These are phyloP conservation scores for Ochropleura plecta DNA, from an alignment of 2,888 invertebrate species.

Conservation along the genomic window DNA sequence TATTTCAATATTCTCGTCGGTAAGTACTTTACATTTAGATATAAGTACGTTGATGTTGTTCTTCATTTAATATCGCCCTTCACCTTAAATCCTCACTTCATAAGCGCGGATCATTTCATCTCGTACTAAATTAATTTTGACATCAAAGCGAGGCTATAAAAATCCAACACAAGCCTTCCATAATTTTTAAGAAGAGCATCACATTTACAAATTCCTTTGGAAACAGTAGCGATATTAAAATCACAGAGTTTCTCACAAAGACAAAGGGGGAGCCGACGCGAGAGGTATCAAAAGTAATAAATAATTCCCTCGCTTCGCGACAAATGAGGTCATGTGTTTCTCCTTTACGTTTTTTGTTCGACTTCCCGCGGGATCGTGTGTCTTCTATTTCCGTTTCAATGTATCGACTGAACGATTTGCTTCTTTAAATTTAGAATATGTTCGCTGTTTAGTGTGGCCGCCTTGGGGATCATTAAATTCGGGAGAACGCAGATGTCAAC, in stretches of 20 bases:
- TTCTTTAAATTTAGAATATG: conserved; percentile 88
- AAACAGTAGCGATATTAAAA: conserved; percentile 80
- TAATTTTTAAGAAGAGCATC: conserved; percentile 58
- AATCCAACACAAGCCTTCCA: conserved; percentile 55
- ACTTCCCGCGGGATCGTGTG: conserved; percentile 90
- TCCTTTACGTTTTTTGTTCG: conserved; percentile 87
- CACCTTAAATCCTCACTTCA: conserved; percentile 43
- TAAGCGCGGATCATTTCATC: conserved; percentile 34
- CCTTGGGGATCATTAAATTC: conserved; percentile 88
- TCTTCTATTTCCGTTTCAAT: conserved; percentile 90
- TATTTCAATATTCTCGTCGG: too few relatives aligned
- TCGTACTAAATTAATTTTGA: conserved; percentile 48
- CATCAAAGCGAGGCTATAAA: conserved; percentile 55
- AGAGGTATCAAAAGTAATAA: conserved; percentile 89
- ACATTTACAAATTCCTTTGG: conserved; percentile 71
- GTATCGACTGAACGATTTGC: conserved; percentile 89
- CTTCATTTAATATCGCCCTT: conserved; percentile 26
- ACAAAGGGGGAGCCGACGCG: conserved; percentile 83
- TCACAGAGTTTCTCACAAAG: conserved; percentile 78
- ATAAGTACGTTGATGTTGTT: conserved; percentile 6
- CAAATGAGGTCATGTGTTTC: conserved; percentile 91
- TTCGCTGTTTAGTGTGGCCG: conserved; percentile 88
- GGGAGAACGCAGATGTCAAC: conserved; percentile 83
- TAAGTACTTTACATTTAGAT: not conserved
- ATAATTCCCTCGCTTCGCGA: conserved; percentile 88